Base-by-base conservation (phyloP, 2,113 vertebrate genomes). In the Nannobrachium achirus region DNA sequence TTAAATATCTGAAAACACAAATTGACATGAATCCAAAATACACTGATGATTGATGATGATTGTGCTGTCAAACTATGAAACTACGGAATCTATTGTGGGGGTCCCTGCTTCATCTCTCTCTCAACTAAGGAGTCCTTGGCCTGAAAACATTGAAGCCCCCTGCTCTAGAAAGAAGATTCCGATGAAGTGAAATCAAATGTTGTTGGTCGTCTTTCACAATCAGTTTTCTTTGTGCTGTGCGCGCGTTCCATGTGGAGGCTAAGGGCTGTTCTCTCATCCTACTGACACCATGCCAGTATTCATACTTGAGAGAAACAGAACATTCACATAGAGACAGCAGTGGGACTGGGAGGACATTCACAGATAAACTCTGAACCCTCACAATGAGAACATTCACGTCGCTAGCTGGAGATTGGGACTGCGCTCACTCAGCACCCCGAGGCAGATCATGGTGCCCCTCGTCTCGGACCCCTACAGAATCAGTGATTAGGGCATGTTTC, bases 371-470 rank as follows among this genome's bases (percentile, higher is more conserved):
- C 78, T 89, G 86, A 88, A 84, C 76, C 15, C 63, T 62, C 52
- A 89, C 90, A 90, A 89, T 87, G 87, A 90, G 80, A 88, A 89
- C 86, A 89, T 88, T 91, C 83, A 90, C 82, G 79, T 79, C n/a
- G 18, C 73, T 49, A 60, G 52, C 20, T 49, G 56, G 59, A 13
- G 82, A 87, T 65, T n/a, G n/a, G 77, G 71, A 71, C 76, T 61
- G 56, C 58, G 13, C 19, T 72, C 68, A 65, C 49, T 73, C 78
- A 74, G 63, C 74, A 51, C 59, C 38, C 46, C 10, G 56, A 66
- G 53, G 41, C 67, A 67, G 63, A 33, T 39, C 69, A 53, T 45
- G 53, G 41, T 57, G 74, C 63, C 63, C 66, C 45, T 10, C 13
- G 45, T 8, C 40, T 7, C 6, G 59, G 25, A 33, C 25, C 25